These are phyloP conservation scores for Aleadryas rufinucha DNA, from an alignment of 2,113 vertebrate genomes.

Conservation along the genomic window DNA sequence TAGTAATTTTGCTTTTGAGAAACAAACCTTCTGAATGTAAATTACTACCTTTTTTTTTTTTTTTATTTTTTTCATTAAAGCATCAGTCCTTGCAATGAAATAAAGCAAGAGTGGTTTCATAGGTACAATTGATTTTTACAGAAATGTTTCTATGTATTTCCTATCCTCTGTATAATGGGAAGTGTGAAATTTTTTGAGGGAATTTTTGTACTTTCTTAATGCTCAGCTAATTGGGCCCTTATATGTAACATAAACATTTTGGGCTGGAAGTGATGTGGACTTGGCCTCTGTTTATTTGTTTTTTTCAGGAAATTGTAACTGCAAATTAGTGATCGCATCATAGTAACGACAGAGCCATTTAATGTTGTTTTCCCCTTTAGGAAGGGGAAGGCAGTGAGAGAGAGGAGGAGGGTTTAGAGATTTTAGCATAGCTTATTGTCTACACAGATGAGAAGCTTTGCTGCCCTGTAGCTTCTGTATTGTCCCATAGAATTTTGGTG, in stretches of 20 bases:
- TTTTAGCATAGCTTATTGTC: conserved; percentile 12
- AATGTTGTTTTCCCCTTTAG: not conserved
- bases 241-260: not conserved
- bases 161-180: not conserved
- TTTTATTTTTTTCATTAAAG: too few relatives aligned
- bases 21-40: not conserved
- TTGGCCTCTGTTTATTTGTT: conserved; percentile 61
- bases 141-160: not conserved
- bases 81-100: not conserved
- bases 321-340: conserved; percentile 54
- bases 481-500: conserved; percentile 57
- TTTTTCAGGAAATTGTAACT: conserved; percentile 62
- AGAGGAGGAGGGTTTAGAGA: not conserved
- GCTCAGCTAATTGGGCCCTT: conserved; percentile 35
- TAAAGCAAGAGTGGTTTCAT: not conserved
- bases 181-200: conserved; percentile 25
- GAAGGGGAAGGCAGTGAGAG: not conserved
- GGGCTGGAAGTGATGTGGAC: conserved; percentile 5
- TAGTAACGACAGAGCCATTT: conserved; percentile 35
- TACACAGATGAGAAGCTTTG: not conserved
- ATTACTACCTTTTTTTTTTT: not conserved
- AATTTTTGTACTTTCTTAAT: conserved; percentile 8
- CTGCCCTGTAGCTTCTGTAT: conserved; percentile 58
- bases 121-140: not conserved
- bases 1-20: not conserved